Evolutionary conservation across 2,888 invertebrate genomes (phyloP), one percentile per base, ranked within the genome.

Genomic region (Archaeoteleia sp.): DNA sequence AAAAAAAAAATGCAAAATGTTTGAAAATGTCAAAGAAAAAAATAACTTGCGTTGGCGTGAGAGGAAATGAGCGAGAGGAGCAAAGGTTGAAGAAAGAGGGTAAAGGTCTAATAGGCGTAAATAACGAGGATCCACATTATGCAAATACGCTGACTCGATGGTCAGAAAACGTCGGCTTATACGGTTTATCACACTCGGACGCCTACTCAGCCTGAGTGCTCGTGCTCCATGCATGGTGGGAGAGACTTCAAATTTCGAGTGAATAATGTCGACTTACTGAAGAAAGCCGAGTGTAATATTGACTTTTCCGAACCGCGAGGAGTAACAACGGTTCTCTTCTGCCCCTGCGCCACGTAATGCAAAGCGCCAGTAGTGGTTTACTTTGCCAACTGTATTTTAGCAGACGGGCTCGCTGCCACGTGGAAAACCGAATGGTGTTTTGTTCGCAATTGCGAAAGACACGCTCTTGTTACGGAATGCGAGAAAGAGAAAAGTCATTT

Each of bases 61-160:
- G n/a, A n/a, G n/a, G n/a, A 39, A 60, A 45, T 39, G 51, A 60
- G 51, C 25, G 60, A 45, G 43, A 51, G 37, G 37, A 32, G 49
- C 23, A 32, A 39, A 30, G 37, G 23, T 37, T 32, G 12, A 34
- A 42, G 25, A 58, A 63, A 60, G 45, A 60, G 40, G 51, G 51
- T 55, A 54, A 54, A 34, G 34, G 74, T 78, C 78, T 82, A 82
- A 82, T 79, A 76, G 81, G 80, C 79, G 81, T 79, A 70, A 70
- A 78, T 81, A 82, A 82, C 80, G 81, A 81, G 81, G 74, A 75
- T 72, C 76, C 76, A 75, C 74, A 82, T 84, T 83, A 84, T 83
- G 83, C 79, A 82, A 82, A 84, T 79, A 70, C 67, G 70, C 35
- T 37, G 46, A 70, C 70, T 60, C 73, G 74, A 77, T 80, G 76